Base-by-base conservation (phyloP, 64 coral and sea anemone species). In the Stichodactyla helianthus region DNA sequence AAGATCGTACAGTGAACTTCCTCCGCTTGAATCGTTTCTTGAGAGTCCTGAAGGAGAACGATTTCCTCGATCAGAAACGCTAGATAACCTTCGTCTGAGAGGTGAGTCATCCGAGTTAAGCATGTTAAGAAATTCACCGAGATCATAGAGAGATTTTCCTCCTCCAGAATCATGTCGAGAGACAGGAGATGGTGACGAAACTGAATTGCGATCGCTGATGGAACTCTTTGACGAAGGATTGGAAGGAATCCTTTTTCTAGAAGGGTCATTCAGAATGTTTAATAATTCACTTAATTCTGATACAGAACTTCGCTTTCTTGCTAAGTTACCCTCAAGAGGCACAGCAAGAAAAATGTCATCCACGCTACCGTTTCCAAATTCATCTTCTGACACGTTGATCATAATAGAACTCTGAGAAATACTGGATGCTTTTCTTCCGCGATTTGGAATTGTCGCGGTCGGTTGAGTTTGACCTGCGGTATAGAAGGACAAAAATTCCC, bases 271-370 rank as follows among this genome's bases (percentile, higher is more conserved):
- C 62, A 96, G 57, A 26, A 96, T 76, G 76, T 61, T 71, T 26
- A 93, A 52, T 53, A 96, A 90, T 28, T 96, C 94, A 10, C 70
- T 77, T 16, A 96, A 71, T 51, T 93, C 91, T 22, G 92, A 93
- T 19, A 96, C 68, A 23, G 94, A 96, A 31, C 91, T 88, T 51
- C 94, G 88, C 20, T 96, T 96, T 3, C 85, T 86, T 13, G 54
- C 35, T 2, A 23, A 53, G 0, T n/a, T 22, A 13, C 67, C 70
- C 15, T 35, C 55, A 0, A 57, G 71, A 5, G 94, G 91, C 0
- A 96, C 87, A 25, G 91, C 88, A 25, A 96, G 58, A 61, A 96
- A 96, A 7, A 96, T 91, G 55, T 96, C 94, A 1, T 96, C 94
- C 0, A 96, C 60, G 50, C 91, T 96, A 35, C 74, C 62, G 6